These are phyloP conservation scores for Leptinotarsa peninsularis DNA, from an alignment of 2,888 invertebrate species.

Conservation along the genomic window DNA sequence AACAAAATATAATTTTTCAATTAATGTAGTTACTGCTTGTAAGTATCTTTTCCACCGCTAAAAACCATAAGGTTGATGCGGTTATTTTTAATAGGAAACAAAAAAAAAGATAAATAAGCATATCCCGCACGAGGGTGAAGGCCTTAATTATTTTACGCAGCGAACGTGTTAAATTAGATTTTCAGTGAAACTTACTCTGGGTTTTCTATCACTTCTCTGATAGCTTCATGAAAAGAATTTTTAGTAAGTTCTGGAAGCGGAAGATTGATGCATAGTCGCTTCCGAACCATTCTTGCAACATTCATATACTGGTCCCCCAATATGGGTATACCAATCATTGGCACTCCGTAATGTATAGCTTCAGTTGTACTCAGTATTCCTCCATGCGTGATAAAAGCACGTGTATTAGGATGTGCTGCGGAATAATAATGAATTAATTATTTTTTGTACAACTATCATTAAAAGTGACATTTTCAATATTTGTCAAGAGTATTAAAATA, in stretches of 20 bases:
- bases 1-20: too few relatives aligned
- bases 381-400: slow-evolving; percentile 68
- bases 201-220: slow-evolving; percentile 3
- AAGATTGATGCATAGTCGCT: slow-evolving; percentile 64
- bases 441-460: too few relatives aligned
- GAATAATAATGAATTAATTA: background rate
- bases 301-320: slow-evolving; percentile 69
- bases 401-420: slow-evolving; percentile 66
- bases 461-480: too few relatives aligned
- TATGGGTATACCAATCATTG: slow-evolving; percentile 69
- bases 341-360: slow-evolving; percentile 66
- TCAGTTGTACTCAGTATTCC: slow-evolving; percentile 68
- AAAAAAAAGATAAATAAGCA: too few relatives aligned
- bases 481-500: too few relatives aligned
- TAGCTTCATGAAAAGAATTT: background rate
- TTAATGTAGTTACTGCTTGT: too few relatives aligned
- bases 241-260: slow-evolving; percentile 59
- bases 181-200: background rate
- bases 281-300: slow-evolving; percentile 63
- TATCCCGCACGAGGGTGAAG: too few relatives aligned
- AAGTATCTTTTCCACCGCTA: too few relatives aligned
- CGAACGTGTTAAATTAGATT: too few relatives aligned
- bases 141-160: too few relatives aligned
- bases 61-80: too few relatives aligned
- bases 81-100: too few relatives aligned